Percentiles rank a stretch among this genome's conserved stretches.
Conservation (phyloP, 2,797 vertebrate species). For the Vultur gryphus region DNA sequence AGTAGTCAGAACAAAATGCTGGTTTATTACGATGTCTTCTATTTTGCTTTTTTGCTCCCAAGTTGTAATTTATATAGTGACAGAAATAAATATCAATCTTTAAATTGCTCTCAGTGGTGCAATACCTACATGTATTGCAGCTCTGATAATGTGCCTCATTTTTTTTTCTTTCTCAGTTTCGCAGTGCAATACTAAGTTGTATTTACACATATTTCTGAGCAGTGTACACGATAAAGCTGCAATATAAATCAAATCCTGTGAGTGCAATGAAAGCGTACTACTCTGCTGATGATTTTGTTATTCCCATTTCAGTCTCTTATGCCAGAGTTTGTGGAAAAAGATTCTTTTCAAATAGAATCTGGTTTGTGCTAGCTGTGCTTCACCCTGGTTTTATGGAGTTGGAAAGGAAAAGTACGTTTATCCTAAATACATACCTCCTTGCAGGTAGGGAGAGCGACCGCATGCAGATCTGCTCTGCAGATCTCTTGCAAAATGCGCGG, state of each 20-base stretch:
- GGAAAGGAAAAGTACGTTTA: not conserved
- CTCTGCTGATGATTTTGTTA: not conserved
- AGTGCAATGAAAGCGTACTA: not conserved
- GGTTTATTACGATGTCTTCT: not conserved
- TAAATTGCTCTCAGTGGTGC: not conserved
- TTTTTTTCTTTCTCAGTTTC: not conserved
- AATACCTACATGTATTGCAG: not conserved
- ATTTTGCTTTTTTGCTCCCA: not conserved
- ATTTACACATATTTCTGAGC: not conserved
- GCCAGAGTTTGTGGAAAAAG: not conserved
- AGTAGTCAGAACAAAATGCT: not conserved
- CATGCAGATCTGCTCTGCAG: not conserved
- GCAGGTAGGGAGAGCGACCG: not conserved
- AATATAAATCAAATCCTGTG: constrained; percentile 3
- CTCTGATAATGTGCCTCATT: not conserved
- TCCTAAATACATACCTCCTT: accelerated
- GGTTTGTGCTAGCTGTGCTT: not conserved
- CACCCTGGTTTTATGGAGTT: not conserved
- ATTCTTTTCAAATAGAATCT: not conserved
- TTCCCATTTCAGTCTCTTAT: not conserved
- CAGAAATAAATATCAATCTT: not conserved
- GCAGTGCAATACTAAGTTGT: not conserved
- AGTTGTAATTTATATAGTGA: not conserved
- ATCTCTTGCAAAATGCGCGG: accelerated
- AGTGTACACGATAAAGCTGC: not conserved